Evolutionary conservation across 2,888 invertebrate species (phyloP), one percentile per base, ranked within the genome.

Genomic region (Hirtodrosophila duncani): DNA sequence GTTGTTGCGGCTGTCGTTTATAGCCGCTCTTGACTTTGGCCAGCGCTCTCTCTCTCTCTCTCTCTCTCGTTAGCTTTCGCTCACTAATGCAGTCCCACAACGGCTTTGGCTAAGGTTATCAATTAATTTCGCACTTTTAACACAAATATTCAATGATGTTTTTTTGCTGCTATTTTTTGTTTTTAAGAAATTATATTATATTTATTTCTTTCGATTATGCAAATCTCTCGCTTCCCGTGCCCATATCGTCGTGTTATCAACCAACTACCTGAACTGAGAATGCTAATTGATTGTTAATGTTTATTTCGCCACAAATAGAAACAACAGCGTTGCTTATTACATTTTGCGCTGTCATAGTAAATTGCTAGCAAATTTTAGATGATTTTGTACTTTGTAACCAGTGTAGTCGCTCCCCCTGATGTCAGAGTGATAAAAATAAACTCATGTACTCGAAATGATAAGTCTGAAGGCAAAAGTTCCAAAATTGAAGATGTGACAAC

Each of bases 61-160:
- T 41, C 31, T 16, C 30, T 42, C 43, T 34, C 30, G 36, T 14
- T n/a, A n/a, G n/a, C n/a, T n/a, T n/a, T n/a, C n/a, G n/a, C n/a
- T n/a, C n/a, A n/a, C n/a, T n/a, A n/a, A n/a, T n/a, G n/a, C n/a
- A n/a, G n/a, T n/a, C n/a, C n/a, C n/a, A n/a, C n/a, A n/a, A n/a
- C n/a, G 23, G 36, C 23, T 21, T 17, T 27, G 27, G 33, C 38
- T 72, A 64, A 72, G 72, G 72, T 72, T 72, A 72, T 72, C 72
- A 69, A 57, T 52, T 46, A 52, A 51, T 64, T 70, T 65, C 44
- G 55, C 62, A 59, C 45, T 61, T 55, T 61, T 39, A 51, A 48
- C 58, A 58, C 36, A 46, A 49, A 59, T 39, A 59, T 52, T 16
- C 43, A 45, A 33, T 46, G 60, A 10, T 26, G 20, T 39, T 38